phyloP scores from a whole-genome alignment of 2,113 vertebrate genomes.

The Amazona guildingii region DNA sequence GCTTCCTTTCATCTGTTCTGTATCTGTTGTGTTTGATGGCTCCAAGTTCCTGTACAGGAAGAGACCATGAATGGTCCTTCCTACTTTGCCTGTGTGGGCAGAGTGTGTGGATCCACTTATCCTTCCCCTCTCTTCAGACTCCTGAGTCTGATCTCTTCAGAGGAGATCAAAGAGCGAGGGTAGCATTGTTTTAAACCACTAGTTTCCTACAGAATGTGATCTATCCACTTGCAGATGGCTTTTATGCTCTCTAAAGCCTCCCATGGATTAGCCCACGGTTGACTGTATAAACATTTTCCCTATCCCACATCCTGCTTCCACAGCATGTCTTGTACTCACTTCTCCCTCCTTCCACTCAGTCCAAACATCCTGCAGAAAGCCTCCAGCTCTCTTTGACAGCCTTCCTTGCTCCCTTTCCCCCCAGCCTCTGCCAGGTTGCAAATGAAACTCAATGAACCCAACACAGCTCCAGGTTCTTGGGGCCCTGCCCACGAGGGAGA shows the following conservation, averaged over 20 bases:
- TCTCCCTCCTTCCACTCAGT: not conserved
- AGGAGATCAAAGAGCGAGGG: not conserved
- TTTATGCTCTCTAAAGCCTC: constrained; percentile 23
- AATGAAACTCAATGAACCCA: not conserved
- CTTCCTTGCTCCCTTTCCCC: not conserved
- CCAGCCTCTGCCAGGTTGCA: not conserved
- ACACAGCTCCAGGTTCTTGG: not conserved
- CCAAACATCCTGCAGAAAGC: constrained; percentile 57
- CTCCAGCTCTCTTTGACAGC: not conserved
- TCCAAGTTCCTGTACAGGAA: not conserved
- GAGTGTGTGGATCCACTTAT: not conserved
- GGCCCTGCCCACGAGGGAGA: not conserved
- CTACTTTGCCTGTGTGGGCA: not conserved
- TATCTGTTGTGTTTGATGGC: not conserved
- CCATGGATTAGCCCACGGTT: not conserved
- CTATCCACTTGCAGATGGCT: constrained; percentile 28
- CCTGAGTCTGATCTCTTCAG: not conserved
- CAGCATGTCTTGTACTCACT: not conserved
- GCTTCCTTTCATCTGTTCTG: not conserved
- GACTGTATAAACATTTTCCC: constrained; percentile 38
- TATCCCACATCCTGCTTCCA: constrained; percentile 59
- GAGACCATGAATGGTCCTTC: not conserved
- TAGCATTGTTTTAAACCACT: not conserved
- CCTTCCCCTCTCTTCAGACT: not conserved
- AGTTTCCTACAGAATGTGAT: not conserved